phyloP scores from a whole-genome alignment of 2,888 invertebrate genomes.

The Erebia ligea region DNA sequence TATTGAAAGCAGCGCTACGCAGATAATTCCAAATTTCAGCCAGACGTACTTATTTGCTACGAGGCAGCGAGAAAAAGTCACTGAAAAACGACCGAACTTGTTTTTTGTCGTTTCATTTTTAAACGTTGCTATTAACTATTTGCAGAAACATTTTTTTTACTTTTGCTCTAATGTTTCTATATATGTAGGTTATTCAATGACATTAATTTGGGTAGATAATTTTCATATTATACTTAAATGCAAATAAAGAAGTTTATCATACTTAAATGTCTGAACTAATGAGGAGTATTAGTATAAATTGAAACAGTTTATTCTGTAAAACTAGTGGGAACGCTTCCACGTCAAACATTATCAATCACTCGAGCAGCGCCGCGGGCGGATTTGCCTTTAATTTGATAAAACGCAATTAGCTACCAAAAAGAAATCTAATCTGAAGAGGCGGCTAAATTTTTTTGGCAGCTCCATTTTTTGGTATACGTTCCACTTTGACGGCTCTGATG shows the following conservation, averaged over 20 bases:
- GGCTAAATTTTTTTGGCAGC: conserved; percentile 70
- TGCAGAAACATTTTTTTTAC: too few species aligned
- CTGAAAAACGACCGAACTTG: too few species aligned
- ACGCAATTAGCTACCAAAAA: conserved; percentile 83
- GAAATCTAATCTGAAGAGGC: conserved; percentile 79
- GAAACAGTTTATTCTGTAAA: conserved; percentile 81
- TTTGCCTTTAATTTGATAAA: conserved; percentile 82
- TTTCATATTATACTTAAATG: not conserved
- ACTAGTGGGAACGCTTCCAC: conserved; percentile 68
- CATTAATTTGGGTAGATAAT: not conserved
- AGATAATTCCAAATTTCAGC: not conserved
- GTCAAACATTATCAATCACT: conserved; percentile 81
- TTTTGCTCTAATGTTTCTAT: too few species aligned
- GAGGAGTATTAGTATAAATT: conserved; percentile 71
- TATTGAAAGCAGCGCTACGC: not conserved
- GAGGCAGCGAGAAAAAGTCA: not conserved
- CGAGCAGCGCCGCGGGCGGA: conserved; percentile 62
- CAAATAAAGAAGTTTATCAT: conserved; percentile 32
- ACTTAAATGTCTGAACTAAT: conserved; percentile 63
- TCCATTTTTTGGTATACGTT: conserved; percentile 62
- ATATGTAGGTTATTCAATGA: too few species aligned
- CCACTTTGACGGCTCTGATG: conserved; percentile 59
- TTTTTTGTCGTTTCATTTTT: too few species aligned
- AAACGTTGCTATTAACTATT: too few species aligned
- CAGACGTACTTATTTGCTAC: not conserved